Base-by-base conservation (phyloP, 2,113 vertebrate species). In the Onychostoma macrolepis region DNA sequence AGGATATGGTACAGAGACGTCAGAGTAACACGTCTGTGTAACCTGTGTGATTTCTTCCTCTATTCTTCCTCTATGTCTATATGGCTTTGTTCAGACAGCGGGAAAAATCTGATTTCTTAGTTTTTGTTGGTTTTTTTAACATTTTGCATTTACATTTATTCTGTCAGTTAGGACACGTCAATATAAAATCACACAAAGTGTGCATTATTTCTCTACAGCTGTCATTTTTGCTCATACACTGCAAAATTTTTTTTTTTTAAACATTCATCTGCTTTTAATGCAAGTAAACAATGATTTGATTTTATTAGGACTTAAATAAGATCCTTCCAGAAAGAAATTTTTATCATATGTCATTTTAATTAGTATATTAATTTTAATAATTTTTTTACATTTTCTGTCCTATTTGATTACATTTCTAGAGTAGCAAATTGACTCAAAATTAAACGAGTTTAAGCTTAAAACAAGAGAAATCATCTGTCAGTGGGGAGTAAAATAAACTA, bases 21-120 rank as follows among this genome's bases (percentile, higher is more conserved):
- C 84, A 56, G 36, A n/a, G n/a, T n/a, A n/a, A n/a, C n/a, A n/a
- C n/a, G 84, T 82, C 89, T 67, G 36, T 77, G 84, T 89, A 7
- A 11, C n/a, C 24, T 4, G 50, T 38, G 63, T 30, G 15, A 61
- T 41, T 19, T 84, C 71, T 88, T 38, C 13, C n/a, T 30, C 63
- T n/a, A 6, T 4, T 19, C n/a, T 28, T 26, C 41, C 26, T 76
- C 56, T 38, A 38, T 45, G 21, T 33, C 6, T 41, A 4, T 45
- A 19, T 12, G 48, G 76, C 76, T 36, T 56, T 11, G 28, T 28
- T 79, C 76, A 12, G 2, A 56, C 28, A 1, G 48, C 1, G 1
- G 3, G 48, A 9, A 56, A 71, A 13, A 72, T 38, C 33, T 12
- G 69, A 72, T 72, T 61, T 56, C 6, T 56, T 56, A 56, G 53